phyloP scores from a whole-genome alignment of 2,888 invertebrate species.

The Pollenia griseotomentosa region DNA sequence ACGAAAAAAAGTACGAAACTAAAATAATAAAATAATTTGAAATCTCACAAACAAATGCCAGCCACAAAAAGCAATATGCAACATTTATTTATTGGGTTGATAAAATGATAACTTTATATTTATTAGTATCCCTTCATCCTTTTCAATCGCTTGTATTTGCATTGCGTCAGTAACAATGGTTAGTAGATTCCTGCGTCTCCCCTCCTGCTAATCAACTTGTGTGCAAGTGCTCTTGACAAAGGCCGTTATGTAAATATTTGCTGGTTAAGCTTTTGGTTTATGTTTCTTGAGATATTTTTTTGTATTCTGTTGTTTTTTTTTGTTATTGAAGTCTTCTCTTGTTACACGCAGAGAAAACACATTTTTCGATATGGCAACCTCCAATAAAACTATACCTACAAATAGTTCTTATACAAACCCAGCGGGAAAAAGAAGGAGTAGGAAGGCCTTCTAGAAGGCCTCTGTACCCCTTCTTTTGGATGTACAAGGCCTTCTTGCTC shows the following conservation, averaged over 20 bases:
- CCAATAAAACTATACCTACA: neutral
- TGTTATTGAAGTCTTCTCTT: slow-evolving; percentile 17
- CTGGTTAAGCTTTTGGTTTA: slow-evolving; percentile 66
- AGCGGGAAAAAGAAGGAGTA: too few species aligned
- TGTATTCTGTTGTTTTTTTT: neutral
- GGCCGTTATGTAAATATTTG: slow-evolving; percentile 81
- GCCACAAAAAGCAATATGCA: slow-evolving; percentile 72
- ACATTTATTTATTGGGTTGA: slow-evolving; percentile 67
- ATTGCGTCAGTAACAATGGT: slow-evolving; percentile 51
- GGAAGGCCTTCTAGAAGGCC: too few species aligned
- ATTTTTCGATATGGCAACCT: neutral
- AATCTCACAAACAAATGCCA: slow-evolving; percentile 66
- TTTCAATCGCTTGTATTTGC: neutral
- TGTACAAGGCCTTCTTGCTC: too few species aligned
- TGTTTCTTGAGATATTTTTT: slow-evolving; percentile 36
- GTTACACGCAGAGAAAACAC: slow-evolving; percentile 2
- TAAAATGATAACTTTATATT: slow-evolving; percentile 20
- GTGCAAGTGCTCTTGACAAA: slow-evolving; percentile 76
- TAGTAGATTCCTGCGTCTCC: slow-evolving; percentile 1
- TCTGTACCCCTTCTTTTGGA: too few species aligned
- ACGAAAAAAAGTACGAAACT: slow-evolving; percentile 14
- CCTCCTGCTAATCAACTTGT: slow-evolving; percentile 5
- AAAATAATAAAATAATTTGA: slow-evolving; percentile 57
- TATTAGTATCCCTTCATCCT: neutral
- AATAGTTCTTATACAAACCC: too few species aligned